Evolutionary conservation across 2,113 vertebrate species (phyloP), one percentile per base, ranked within the genome.

Genomic region (Rhizomys pruinosus): DNA sequence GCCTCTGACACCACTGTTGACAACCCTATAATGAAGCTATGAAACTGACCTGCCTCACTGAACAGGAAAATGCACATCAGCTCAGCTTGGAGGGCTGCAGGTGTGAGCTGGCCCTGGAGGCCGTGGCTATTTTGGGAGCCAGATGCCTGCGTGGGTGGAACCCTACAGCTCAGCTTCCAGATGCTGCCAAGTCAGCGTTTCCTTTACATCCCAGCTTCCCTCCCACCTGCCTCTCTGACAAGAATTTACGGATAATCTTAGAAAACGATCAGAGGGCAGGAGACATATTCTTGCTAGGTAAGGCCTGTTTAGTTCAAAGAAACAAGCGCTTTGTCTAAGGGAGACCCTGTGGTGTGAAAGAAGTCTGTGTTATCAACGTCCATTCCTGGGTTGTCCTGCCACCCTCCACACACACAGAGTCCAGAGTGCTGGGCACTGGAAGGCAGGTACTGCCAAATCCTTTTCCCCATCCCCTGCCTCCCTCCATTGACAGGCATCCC

Each of bases 91-190:
- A 1, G 2, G 37, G 59, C 12, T 27, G 13, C 6, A 47, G 4
- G 2, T 0, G 68, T 37, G 57, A 0, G 0, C 32, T 61, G 32
- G 7, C 2, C 7, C n/a, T 2, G 25, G 37, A 78, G 27, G 52
- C 79, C 5, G 2, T 7, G 32, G 2, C 68, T 93, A 88, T 94
- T 81, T 77, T 29, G 76, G 82, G 89, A 97, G 71, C 71, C 89
- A 78, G 95, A 94, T 57, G 89, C 74, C 77, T 29, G 15, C 1
- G 3, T 72, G 15, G 27, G 82, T 22, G 68, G 47, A 85, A 57
- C 47, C 1, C 0, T 10, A 16, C 19, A 34, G 52, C 32, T 59
- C 42, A 17, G 63, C 86, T 81, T 68, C 61, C 68, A 76, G 84
- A 63, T 55, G 63, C 6, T 7, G 91, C 82, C 34, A n/a, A 90